Conservation (phyloP, 1,140 invertebrate genomes). For the Scaptodrosophila lebanonensis region DNA sequence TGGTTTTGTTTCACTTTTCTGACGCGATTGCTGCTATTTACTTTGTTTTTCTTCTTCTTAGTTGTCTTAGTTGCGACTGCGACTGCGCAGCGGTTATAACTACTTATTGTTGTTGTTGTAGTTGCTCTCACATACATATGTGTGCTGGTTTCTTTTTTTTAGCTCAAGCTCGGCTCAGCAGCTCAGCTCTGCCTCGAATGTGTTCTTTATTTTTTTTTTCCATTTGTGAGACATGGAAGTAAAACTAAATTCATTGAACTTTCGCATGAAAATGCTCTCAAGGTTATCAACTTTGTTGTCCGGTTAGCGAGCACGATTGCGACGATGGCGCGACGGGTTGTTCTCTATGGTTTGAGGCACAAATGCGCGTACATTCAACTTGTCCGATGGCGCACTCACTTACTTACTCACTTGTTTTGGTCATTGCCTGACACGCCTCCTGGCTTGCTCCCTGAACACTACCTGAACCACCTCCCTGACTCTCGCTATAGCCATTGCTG, state of each 20-base stretch:
- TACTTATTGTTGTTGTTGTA: constrained; percentile 19
- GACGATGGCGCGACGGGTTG: constrained; percentile 24
- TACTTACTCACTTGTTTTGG: constrained; percentile 28
- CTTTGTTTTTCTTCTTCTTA: background rate
- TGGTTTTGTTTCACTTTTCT: constrained; percentile 73
- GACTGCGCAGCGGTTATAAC: constrained; percentile 31
- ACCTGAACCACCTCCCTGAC: no score
- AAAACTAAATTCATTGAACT: constrained; percentile 77
- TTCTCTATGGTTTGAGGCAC: constrained; percentile 62
- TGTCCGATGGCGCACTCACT: constrained; percentile 28
- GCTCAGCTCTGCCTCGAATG: constrained; percentile 8
- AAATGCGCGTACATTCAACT: constrained; percentile 60
- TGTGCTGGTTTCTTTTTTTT: constrained; percentile 44
- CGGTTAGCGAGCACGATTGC: constrained; percentile 35
- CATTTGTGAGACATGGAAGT: constrained; percentile 61
- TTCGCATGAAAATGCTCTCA: constrained; percentile 77
- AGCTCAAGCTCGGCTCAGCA: constrained; percentile 10
- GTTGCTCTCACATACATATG: constrained; percentile 48
- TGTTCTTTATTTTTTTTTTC: constrained; percentile 15
- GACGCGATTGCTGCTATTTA: no score
- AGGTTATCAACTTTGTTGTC: constrained; percentile 76
- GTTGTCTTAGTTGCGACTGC: background rate
- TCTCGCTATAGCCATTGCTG: no score
- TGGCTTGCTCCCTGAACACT: no score
- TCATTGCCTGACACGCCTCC: constrained; percentile 29